Percentiles rank a stretch among this genome's conserved stretches.
Evolutionary conservation across 2,797 vertebrate species (phyloP).

Genomic region (Ataeniobius toweri): DNA sequence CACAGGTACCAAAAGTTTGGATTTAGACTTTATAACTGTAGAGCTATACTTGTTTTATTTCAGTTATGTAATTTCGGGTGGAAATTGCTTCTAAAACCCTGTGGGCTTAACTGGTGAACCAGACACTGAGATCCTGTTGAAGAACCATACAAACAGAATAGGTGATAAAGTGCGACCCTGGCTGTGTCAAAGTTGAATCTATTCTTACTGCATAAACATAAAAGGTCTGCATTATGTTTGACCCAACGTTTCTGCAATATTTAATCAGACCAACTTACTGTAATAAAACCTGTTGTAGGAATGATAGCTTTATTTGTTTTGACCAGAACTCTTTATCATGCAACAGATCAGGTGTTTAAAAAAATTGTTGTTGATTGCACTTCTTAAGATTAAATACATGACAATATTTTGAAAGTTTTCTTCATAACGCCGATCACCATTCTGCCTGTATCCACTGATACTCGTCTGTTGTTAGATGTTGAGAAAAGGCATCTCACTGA

Average conservation of each 20-base stretch:
- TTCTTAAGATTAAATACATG: constrained; percentile 18
- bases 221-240: no score
- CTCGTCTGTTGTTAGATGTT: constrained; percentile 50
- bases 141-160: no score
- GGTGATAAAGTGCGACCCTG: no score
- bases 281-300: background rate
- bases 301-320: constrained; percentile 12
- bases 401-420: constrained; percentile 50
- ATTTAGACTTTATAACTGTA: no score
- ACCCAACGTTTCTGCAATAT: background rate
- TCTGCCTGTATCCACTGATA: constrained; percentile 60
- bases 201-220: no score
- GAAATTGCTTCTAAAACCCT: no score
- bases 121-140: no score
- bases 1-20: no score
- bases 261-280: background rate
- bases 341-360: constrained; percentile 17
- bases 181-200: no score
- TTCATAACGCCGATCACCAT: constrained; percentile 53
- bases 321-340: constrained; percentile 11
- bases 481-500: constrained; percentile 34
- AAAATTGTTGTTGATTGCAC: constrained; percentile 39
- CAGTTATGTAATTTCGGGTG: no score
- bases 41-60: no score
- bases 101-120: no score